Conservation (phyloP, 2,888 invertebrate genomes). For the Coelinius sp. region DNA sequence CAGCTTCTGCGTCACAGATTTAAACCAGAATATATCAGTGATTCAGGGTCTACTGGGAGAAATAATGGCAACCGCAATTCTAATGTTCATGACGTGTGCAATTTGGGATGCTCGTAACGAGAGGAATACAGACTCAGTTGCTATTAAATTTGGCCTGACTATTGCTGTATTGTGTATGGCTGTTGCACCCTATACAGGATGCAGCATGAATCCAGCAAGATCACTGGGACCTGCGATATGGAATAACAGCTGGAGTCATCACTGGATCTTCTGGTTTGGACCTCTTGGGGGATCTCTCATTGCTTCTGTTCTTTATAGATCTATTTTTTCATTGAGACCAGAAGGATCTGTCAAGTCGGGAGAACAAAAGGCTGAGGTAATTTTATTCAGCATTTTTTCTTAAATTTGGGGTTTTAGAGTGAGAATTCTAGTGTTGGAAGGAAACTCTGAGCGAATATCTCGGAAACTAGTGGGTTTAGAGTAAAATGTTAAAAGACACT, state of each 20-base stretch:
- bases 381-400: too few species aligned
- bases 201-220: conserved; percentile 82
- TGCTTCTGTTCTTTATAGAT: conserved; percentile 70
- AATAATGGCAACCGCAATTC: conserved; percentile 76
- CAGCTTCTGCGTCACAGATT: conserved; percentile 55
- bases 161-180: conserved; percentile 78
- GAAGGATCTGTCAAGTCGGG: background rate
- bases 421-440: too few species aligned
- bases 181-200: conserved; percentile 80
- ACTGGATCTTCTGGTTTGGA: conserved; percentile 84
- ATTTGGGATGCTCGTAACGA: conserved; percentile 82
- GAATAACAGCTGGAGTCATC: conserved; percentile 77
- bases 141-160: conserved; percentile 80
- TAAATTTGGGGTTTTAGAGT: too few species aligned
- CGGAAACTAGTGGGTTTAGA: background rate
- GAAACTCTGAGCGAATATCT: too few species aligned
- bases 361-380: conserved; percentile 46
- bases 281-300: conserved; percentile 72
- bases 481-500: too few species aligned
- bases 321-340: conserved; percentile 37
- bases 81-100: conserved; percentile 78
- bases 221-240: conserved; percentile 81
- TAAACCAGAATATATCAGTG: conserved; percentile 47
- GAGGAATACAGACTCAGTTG: conserved; percentile 76
- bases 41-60: conserved; percentile 77